Base-by-base conservation (phyloP, 2,113 vertebrate species). In the Odontesthes bonariensis region DNA sequence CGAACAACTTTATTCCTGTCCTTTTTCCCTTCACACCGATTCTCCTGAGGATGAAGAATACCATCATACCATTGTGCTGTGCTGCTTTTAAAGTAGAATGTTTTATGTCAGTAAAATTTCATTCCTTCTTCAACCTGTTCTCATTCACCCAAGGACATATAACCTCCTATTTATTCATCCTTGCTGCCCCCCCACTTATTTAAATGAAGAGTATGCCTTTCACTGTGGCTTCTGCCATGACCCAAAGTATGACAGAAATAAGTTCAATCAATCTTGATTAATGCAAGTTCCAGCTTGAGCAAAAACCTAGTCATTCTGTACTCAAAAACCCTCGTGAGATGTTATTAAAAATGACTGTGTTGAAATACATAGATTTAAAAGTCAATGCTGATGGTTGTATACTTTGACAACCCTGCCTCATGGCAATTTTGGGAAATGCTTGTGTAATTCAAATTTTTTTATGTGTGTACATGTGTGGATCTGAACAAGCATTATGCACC, bases 211-310 rank as follows among this genome's bases (percentile, higher is more conserved):
- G 88, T 93, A 89, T 79, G 84, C 92, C 94, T 95, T 92, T 94
- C 90, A 95, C 94, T 78, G 93, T 90, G 92, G 94, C 87, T 93
- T 94, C 86, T 95, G 94, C 94, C 95, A 96, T 94, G 95, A 93
- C 94, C 94, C 91, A 92, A 95, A 95, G 94, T 92, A 81, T 83
- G 89, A 94, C 90, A 86, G 92, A 95, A 95, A 96, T 95, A 95
- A 85, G 93, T 83, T 86, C 87, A 84, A 94, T 91, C 87, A 86
- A 78, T 69, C 87, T 94, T 93, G 94, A 94, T 92, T 88, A 90
- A 90, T 94, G 90, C 91, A 82, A 94, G 91, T 93, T 92, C 88
- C 76, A 84, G 94, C 87, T 92, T 89, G 88, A 88, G 85, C 81
- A 78, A 93, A 88, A 94, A 90, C 80, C 91, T 93, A 84, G 82